Conservation (phyloP, 2,888 invertebrate genomes). For the Drosophila neutralis region DNA sequence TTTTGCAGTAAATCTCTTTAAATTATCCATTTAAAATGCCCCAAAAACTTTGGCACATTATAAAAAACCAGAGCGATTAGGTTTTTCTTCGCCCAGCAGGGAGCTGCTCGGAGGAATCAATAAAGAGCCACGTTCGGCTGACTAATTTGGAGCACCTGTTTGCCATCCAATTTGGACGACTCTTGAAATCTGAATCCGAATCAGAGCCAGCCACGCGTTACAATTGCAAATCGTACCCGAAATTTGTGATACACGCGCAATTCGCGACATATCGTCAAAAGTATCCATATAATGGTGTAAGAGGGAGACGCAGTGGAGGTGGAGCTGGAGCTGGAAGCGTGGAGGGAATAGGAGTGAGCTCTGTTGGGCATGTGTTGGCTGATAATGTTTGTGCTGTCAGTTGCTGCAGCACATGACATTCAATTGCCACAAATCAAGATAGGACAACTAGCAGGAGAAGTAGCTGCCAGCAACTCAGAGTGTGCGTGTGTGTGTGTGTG, state of each 20-base stretch:
- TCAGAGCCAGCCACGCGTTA: constrained; percentile 35
- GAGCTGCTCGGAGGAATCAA: constrained; percentile 11
- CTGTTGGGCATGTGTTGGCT: constrained; percentile 62
- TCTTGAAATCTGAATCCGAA: constrained; percentile 26
- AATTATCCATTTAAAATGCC: constrained; percentile 8
- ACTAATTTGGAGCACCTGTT: constrained; percentile 64
- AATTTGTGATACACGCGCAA: constrained; percentile 50
- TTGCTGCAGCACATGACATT: constrained; percentile 71
- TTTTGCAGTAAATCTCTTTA: not conserved
- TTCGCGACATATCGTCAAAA: constrained; percentile 64
- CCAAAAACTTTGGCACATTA: constrained; percentile 7
- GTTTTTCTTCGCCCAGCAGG: not conserved
- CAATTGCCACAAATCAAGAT: constrained; percentile 78
- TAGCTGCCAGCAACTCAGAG: constrained; percentile 15
- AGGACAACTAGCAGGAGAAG: constrained; percentile 47
- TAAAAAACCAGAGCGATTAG: not conserved
- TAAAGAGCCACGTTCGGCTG: constrained; percentile 28
- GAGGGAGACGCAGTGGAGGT: not conserved
- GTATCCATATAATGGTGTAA: constrained; percentile 50
- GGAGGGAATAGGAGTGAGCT: constrained; percentile 6
- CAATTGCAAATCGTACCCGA: constrained; percentile 55
- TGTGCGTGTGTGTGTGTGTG: not conserved
- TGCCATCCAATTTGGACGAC: constrained; percentile 39
- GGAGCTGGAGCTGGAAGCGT: not conserved
- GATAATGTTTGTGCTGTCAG: constrained; percentile 72